phyloP scores from a whole-genome alignment of 2,113 vertebrate genomes.

The Okapia johnstoni region DNA sequence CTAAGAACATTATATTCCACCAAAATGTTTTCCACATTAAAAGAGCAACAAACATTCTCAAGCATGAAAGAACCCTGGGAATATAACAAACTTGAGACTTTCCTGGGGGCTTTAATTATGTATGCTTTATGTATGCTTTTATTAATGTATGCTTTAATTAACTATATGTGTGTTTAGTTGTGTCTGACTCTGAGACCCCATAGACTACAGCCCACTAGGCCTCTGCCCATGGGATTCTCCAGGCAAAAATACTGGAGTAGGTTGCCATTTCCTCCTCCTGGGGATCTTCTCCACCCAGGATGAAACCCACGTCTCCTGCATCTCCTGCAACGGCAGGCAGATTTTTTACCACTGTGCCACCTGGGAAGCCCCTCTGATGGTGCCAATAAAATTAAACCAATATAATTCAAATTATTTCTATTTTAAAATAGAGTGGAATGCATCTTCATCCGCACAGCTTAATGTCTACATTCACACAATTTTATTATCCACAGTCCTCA shows the following conservation, averaged over 20 bases:
- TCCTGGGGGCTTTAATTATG: too few species aligned
- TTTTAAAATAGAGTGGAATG: neutral
- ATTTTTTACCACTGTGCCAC: neutral
- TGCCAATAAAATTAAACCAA: neutral
- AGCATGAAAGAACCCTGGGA: neutral
- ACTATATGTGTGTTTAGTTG: neutral
- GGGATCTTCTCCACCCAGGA: neutral
- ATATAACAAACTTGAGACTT: neutral
- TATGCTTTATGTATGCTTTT: too few species aligned
- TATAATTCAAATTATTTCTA: neutral
- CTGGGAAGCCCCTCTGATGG: neutral
- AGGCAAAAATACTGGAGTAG: neutral
- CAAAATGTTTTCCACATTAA: neutral
- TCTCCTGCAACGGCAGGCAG: neutral
- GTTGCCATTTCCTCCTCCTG: neutral
- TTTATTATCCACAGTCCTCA: neutral
- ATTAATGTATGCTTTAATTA: neutral
- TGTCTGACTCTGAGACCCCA: neutral
- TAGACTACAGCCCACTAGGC: neutral
- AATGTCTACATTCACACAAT: neutral
- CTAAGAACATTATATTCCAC: neutral
- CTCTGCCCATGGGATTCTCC: neutral
- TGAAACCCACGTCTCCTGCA: rapidly evolving
- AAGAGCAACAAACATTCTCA: neutral
- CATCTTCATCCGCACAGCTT: neutral